These are phyloP conservation scores for Diplazon laetatorius DNA, from an alignment of 2,888 invertebrate species.

Conservation along the genomic window DNA sequence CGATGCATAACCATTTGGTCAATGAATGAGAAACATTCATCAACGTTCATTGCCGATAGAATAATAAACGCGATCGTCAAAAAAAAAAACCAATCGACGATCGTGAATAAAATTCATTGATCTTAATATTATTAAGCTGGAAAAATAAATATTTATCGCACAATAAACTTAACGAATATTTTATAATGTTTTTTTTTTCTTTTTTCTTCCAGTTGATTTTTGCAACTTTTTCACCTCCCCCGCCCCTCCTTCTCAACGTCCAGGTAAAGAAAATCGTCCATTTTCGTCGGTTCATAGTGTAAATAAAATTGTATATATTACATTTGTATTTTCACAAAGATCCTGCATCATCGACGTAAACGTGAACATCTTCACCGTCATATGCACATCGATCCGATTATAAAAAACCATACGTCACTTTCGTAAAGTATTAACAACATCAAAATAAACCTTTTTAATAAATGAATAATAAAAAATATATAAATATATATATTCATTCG, in stretches of 20 bases:
- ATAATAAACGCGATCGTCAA: neutral
- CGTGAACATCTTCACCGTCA: conserved; percentile 4
- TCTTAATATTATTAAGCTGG: neutral
- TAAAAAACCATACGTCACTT: neutral
- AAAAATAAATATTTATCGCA: conserved; percentile 53
- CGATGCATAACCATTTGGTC: neutral
- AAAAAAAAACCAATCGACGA: neutral
- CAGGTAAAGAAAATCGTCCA: conserved; percentile 6
- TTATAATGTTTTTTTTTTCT: conserved; percentile 31
- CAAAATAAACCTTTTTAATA: neutral
- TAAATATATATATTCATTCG: neutral
- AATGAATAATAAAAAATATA: neutral
- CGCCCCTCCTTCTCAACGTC: neutral
- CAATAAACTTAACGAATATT: conserved; percentile 62
- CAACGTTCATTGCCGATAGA: neutral
- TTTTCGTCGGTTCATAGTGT: conserved; percentile 4
- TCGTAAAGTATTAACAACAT: neutral
- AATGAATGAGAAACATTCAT: neutral
- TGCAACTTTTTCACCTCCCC: no score
- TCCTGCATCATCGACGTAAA: conserved; percentile 15
- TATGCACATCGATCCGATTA: conserved; percentile 29
- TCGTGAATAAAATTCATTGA: neutral
- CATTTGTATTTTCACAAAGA: conserved; percentile 10
- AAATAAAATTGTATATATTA: conserved; percentile 53
- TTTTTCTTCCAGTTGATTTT: neutral